Conservation (phyloP, 2,888 invertebrate species). For the Helicoverpa assulta region DNA sequence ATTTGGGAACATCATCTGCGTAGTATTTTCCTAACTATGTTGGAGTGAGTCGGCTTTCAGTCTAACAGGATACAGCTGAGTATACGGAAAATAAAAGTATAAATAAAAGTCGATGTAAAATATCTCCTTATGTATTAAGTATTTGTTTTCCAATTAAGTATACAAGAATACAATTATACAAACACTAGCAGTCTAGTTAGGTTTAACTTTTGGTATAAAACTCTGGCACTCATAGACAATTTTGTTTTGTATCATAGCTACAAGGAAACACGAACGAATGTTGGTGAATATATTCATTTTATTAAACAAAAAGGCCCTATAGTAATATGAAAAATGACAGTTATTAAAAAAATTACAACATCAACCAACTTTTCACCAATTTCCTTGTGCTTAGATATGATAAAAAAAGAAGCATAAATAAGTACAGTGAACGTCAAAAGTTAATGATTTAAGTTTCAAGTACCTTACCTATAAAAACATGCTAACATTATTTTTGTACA, state of each 20-base stretch:
- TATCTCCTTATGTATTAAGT: constrained; percentile 76
- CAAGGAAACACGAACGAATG: neutral
- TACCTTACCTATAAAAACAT: neutral
- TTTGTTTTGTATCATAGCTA: constrained; percentile 1
- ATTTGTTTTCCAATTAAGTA: constrained; percentile 74
- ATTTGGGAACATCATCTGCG: no score
- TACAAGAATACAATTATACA: constrained; percentile 62
- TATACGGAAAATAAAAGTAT: neutral
- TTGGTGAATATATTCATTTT: neutral
- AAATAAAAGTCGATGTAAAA: constrained; percentile 66
- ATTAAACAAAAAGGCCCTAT: neutral
- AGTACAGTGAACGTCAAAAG: constrained; percentile 1
- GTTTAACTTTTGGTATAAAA: constrained; percentile 68
- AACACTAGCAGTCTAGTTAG: constrained; percentile 63
- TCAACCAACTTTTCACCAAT: neutral
- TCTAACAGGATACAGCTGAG: no score
- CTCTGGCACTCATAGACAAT: constrained; percentile 62
- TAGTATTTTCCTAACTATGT: no score
- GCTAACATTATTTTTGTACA: constrained; percentile 1
- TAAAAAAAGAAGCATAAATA: neutral
- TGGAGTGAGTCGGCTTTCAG: no score
- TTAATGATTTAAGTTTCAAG: neutral
- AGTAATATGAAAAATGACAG: no score
- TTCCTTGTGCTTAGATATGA: neutral
- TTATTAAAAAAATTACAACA: neutral